These are phyloP conservation scores for Falco rusticolus DNA, from an alignment of 2,797 vertebrate species.

Conservation along the genomic window DNA sequence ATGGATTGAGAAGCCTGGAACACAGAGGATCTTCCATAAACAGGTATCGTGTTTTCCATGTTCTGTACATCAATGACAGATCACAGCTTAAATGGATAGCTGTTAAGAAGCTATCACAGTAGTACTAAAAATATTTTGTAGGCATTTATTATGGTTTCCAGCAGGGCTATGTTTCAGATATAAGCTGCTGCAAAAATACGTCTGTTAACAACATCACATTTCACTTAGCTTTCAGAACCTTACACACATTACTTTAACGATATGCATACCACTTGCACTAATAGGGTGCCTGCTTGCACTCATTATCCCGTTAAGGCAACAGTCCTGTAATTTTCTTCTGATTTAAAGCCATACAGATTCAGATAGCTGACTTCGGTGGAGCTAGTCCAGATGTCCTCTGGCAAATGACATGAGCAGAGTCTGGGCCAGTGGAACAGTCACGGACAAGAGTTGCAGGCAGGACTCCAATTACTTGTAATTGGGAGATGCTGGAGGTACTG, in stretches of 20 bases:
- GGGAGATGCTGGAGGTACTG: slow-evolving; percentile 20
- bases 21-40: slow-evolving; percentile 9
- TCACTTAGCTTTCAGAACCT: not conserved
- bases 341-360: not conserved
- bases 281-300: not conserved
- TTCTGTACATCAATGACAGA: not conserved
- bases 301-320: slow-evolving; percentile 1
- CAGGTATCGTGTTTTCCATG: slow-evolving; percentile 6
- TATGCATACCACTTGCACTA: not conserved
- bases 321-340: not conserved
- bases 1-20: not conserved
- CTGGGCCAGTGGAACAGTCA: not conserved
- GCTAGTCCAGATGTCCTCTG: slow-evolving; percentile 20
- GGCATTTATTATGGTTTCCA: not conserved
- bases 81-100: not conserved
- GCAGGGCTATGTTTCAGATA: not conserved
- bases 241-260: not conserved
- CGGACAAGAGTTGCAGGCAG: slow-evolving; percentile 18
- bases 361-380: slow-evolving; percentile 8
- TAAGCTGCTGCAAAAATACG: not conserved
- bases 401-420: not conserved
- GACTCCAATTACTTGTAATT: slow-evolving; percentile 30
- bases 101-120: not conserved
- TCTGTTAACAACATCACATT: not conserved
- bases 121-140: not conserved